Base-by-base conservation (phyloP, 1,140 invertebrate genomes). In the Tetramorium parvispinum region DNA sequence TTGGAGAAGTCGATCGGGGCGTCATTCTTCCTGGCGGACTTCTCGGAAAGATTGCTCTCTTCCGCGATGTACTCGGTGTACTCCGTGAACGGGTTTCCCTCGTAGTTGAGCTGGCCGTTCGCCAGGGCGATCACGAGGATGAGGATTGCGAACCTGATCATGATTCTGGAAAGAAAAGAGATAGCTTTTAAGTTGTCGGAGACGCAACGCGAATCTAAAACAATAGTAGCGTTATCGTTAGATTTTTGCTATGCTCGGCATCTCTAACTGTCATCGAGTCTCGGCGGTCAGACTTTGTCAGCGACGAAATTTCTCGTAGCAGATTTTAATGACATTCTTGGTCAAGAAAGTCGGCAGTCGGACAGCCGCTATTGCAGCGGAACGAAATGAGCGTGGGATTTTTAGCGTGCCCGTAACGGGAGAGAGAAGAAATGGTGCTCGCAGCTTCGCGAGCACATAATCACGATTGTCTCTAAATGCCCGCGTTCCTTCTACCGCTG, bases 41-140 rank as follows among this genome's bases (percentile, higher is more conserved):
- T 88, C 51, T 89, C 76, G 0, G 88, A 91, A 32, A 91, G 76
- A 21, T 91, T 92, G 24, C 93, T 92, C 70, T 95, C 94, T 59
- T 94, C 93, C 0, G 94, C 94, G 5, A 92, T 91, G 76, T 94
- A 94, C 18, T 94, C 94, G 0, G 92, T 95, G 73, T 93, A 91
- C 24, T 94, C 94, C 21, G 94, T 95, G 27, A 93, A 71, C 24
- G 94, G 94, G 85, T 93, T 95, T 75, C 94, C 94, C 51, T 94
- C 93, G 87, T 91, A 95, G 77, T 94, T 95, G 18, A 95, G 79
- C 68, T 95, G 94, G 77, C 89, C 92, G 57, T 81, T 82, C 10
- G 88, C 83, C 63, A 90, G 55, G 24, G 70, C 59, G 21, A 81
- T 10, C 24, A 27, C 63, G n/a, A 93, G 70, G 16, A 88, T 71